These are phyloP conservation scores for Hermaeophaga mercurialis DNA, from an alignment of 2,888 invertebrate species.

Conservation along the genomic window DNA sequence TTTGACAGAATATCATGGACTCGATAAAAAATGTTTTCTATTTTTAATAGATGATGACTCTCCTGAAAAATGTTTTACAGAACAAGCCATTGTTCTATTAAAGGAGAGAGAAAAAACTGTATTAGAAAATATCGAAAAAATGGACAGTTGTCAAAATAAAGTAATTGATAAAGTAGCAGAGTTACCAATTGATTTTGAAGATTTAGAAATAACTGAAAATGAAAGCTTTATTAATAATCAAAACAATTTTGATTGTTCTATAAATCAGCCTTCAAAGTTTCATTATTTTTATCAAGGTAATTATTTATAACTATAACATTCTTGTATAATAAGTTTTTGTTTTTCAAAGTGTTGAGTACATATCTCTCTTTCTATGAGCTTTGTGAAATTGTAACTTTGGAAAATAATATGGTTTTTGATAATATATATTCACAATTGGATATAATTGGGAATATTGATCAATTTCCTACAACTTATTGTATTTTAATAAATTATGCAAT, in stretches of 20 bases:
- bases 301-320: constrained; percentile 11
- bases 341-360: constrained; percentile 44
- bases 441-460: background rate
- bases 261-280: constrained; percentile 57
- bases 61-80: constrained; percentile 84
- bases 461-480: background rate
- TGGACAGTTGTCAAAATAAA: background rate
- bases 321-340: background rate
- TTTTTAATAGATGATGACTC: constrained; percentile 7
- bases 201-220: constrained; percentile 17
- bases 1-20: background rate
- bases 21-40: too few species aligned
- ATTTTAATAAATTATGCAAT: background rate
- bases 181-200: constrained; percentile 9
- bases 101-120: constrained; percentile 60
- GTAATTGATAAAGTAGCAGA: background rate
- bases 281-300: constrained; percentile 86
- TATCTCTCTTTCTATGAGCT: constrained; percentile 28
- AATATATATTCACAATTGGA: constrained; percentile 1
- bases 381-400: constrained; percentile 44
- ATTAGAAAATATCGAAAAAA: constrained; percentile 24
- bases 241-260: constrained; percentile 8
- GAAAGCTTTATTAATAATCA: constrained; percentile 1
- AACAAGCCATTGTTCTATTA: constrained; percentile 78
- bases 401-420: constrained; percentile 32